Evolutionary conservation across 2,113 vertebrate genomes (phyloP), one percentile per base, ranked within the genome.

Genomic region (Hydropotes inermis): DNA sequence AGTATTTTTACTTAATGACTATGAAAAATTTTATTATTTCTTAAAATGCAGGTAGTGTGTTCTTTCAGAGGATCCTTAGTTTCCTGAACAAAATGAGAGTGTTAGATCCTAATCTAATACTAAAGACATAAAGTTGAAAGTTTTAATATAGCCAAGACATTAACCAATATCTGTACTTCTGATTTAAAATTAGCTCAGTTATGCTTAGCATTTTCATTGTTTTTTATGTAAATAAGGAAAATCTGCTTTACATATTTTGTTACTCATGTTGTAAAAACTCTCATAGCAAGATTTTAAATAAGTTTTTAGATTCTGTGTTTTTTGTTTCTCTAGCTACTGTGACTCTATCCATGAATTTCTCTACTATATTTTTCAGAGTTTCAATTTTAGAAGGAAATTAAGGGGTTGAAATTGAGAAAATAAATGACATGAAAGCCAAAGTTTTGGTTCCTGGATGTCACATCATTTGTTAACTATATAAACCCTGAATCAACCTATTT

Each of bases 401-500:
- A 33, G 3, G 7, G 1, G 3, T 79, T 81, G 1, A 6, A 55
- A 28, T 39, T 52, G 1, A 13, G 19, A 94, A 19, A 67, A 61
- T 74, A 55, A 74, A 30, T 25, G 7, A 36, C 27, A 50, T 1
- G 0, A 25, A 84, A 55, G 33, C 3, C 4, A n/a, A 87, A 83
- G 7, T 15, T 47, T 36, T n/a, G 7, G 7, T 50, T 89, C 28
- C 36, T 14, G 33, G 33, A 1, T 1, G 3, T 4, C 45, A 60
- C 25, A 33, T 0, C 7, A 15, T 5, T 79, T 9, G 52, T 36
- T 19, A 58, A 33, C 55, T 43, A 52, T 14, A 12, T 21, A 55
- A 78, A 2, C 10, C 1, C 16, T 2, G 14, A 5, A n/a, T 16
- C 30, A 13, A n/a, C 16, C 39, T 25, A 1, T 45, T 23, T 86